Evolutionary conservation across 2,113 vertebrate genomes (phyloP).

Genomic region (Bujurquina vittata): DNA sequence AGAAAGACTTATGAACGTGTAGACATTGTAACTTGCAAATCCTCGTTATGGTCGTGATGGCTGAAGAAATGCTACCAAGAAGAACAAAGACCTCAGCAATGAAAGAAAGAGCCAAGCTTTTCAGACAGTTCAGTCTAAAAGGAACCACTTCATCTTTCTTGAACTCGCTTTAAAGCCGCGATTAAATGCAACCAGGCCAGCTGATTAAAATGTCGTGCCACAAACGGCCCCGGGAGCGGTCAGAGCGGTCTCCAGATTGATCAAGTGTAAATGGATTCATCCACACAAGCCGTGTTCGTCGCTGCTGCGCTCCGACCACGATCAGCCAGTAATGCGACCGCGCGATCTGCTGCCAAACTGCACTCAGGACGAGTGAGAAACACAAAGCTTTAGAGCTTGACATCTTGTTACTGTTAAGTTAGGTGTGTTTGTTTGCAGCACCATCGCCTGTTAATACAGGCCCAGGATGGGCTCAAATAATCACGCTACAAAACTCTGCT

Average conservation of each 20-base stretch:
- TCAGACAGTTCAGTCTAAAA: background rate
- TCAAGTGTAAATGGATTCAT: conserved; percentile 27
- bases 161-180: background rate
- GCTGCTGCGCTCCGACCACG: background rate
- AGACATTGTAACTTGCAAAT: background rate
- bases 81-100: background rate
- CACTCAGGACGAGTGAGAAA: conserved; percentile 10
- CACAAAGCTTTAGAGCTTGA: conserved; percentile 1
- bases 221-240: background rate
- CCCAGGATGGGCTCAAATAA: background rate
- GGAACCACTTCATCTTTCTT: background rate
- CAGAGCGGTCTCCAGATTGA: background rate
- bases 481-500: background rate
- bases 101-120: background rate
- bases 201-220: conserved; percentile 6
- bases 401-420: conserved; percentile 9
- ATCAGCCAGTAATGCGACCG: background rate
- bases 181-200: background rate
- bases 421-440: background rate
- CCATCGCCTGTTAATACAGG: background rate
- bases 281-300: background rate
- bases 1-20: background rate
- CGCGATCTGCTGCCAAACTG: background rate
- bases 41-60: background rate
- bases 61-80: background rate